Base-by-base conservation (phyloP, 2,797 vertebrate genomes). In the Lutjanus argentimaculatus region DNA sequence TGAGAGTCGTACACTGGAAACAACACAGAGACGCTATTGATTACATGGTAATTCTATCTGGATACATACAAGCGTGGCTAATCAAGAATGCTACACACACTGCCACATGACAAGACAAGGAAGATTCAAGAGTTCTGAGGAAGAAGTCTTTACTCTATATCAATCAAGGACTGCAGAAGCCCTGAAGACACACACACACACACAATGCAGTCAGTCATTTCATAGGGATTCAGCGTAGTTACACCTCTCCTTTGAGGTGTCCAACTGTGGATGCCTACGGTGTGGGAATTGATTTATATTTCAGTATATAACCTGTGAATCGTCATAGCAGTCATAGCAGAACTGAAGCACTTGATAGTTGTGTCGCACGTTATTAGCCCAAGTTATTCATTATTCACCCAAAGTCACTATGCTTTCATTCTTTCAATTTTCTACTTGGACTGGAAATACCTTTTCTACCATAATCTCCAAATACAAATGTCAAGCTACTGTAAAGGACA, bases 41-140 rank as follows among this genome's bases (percentile, higher is more conserved):
- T 89, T 88, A 79, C 82, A 65, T 43, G 64, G 88, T 86, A 85
- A 89, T 64, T 76, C 74, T 64, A 83, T 75, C 70, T 61, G 55
- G 36, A 52, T 73, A 66, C 62, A 85, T 40, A 22, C 48, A 52
- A 82, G 70, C 43, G 11, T 71, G 51, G 52, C 78, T 84, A 84
- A 89, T 85, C 67, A 61, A 61, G 80, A 63, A 75, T 21, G 52
- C 77, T 72, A 51, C 48, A 10, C 52, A 75, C 67, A n/a, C 82
- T 59, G 53, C 57, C 61, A 40, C 85, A 67, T 68, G 77, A 85
- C 59, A 57, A 53, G 59, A 78, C 46, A 10, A 25, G 15, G 52
- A 51, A n/a, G 19, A 49, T 45, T 65, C 0, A 43, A 4, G 22
- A 66, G 62, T 42, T 75, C 22, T 58, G 48, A 46, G 30, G 53